phyloP scores from a whole-genome alignment of 2,113 vertebrate species.

The Zosterops japonicus region DNA sequence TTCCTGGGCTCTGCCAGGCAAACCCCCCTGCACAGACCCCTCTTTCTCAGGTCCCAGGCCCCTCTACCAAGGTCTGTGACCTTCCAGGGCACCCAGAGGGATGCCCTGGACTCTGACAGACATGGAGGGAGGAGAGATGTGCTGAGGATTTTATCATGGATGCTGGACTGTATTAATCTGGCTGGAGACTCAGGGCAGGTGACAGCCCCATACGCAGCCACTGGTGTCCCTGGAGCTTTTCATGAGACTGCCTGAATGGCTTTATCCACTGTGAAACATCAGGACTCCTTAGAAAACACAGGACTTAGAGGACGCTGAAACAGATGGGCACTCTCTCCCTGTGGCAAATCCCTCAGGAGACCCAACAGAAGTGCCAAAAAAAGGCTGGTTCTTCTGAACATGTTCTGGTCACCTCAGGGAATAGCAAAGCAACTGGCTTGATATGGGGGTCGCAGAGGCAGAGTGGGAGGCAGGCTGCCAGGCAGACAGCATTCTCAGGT shows the following conservation, averaged over 20 bases:
- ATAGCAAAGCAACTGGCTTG: accelerated
- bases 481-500: not conserved
- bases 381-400: not conserved
- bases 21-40: too few relatives aligned
- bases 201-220: accelerated
- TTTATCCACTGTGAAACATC: not conserved
- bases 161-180: not conserved
- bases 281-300: not conserved
- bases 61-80: too few relatives aligned
- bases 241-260: not conserved
- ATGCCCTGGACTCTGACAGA: too few relatives aligned
- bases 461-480: not conserved
- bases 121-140: not conserved
- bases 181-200: not conserved
- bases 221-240: not conserved
- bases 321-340: not conserved
- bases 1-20: too few relatives aligned
- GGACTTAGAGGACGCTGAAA: not conserved
- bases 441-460: not conserved
- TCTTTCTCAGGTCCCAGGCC: too few relatives aligned
- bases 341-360: not conserved
- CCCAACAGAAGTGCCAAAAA: not conserved
- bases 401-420: not conserved
- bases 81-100: too few relatives aligned
- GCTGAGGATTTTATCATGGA: not conserved